Base-by-base conservation (phyloP, 2,113 vertebrate species). In the Penelope pileata region DNA sequence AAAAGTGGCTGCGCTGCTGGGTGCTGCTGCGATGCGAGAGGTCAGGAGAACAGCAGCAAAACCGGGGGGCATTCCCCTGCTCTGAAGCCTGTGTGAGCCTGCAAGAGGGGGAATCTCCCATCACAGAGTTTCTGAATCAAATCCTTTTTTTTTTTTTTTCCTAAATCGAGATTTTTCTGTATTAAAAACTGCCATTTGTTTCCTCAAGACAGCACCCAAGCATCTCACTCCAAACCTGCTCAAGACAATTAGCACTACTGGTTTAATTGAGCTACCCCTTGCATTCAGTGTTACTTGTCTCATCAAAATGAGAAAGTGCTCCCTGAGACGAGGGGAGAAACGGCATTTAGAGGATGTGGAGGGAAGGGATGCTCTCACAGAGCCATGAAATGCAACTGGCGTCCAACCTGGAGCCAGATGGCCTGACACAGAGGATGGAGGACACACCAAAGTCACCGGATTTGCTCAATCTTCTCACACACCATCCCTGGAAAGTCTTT, bases 281-380 rank as follows among this genome's bases (percentile, higher is more conserved):
- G 38, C 58, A 13, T 26, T 24, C 30, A 36, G 30, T 16, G 70
- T 6, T 22, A 30, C 2, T 10, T 12, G 11, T 26, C 36, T 36
- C 48, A 12, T 16, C 54, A 48, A 30, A 42, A 32, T 62, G 60
- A 68, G 56, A 66, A 63, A 36, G 26, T 2, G 5, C 23, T 54
- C 38, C 30, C 2, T 2, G 15, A n/a, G 42, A 40, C 16, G 30
- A 40, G 38, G 36, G 34, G 18, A 59, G 40, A 40, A 19, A 40
- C 3, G 23, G 26, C 38, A 13, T 63, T 40, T 17, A 63, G 38
- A 43, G 29, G 45, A 47, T 0, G 1, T 3, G 23, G 30, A 40
- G 38, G 62, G 47, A 34, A 32, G 27, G 70, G 32, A 50, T 54
- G 56, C 34, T 69, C 40, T 30, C 86, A 60, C 9, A 21, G 27